Evolutionary conservation across 2,113 vertebrate genomes (phyloP).

Genomic region (Paramisgurnus dabryanus): DNA sequence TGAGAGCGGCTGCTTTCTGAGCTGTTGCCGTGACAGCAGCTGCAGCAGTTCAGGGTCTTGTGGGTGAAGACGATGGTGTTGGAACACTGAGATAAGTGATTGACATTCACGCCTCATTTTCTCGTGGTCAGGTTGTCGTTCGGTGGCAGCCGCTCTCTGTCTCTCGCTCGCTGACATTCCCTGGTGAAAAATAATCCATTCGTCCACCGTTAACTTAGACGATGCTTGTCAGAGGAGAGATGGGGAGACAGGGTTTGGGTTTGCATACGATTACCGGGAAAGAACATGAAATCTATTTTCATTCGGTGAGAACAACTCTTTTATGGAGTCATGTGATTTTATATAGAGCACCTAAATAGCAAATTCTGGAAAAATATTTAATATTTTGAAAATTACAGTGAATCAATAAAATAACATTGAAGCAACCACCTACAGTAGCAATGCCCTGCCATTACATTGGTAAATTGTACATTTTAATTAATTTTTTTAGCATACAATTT

Average conservation of each 20-base stretch:
- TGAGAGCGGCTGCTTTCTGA: constrained; percentile 14
- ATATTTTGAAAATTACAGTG: too few species aligned
- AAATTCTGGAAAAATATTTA: too few species aligned
- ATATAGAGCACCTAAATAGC: too few species aligned
- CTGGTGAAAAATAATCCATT: constrained; percentile 15
- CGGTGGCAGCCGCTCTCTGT: neutral
- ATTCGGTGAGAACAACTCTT: neutral
- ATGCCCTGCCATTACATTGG: too few species aligned
- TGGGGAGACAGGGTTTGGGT: neutral
- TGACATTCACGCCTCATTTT: constrained; percentile 49
- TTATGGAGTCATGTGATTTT: neutral
- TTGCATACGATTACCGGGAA: neutral
- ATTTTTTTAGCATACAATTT: too few species aligned
- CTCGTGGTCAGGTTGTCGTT: constrained; percentile 2
- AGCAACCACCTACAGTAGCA: too few species aligned
- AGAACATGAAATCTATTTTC: neutral
- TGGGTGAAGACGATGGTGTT: constrained; percentile 16
- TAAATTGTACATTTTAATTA: too few species aligned
- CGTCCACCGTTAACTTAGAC: neutral
- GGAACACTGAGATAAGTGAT: constrained; percentile 46
- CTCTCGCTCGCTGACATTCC: neutral
- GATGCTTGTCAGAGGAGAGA: constrained; percentile 3
- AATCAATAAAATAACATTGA: too few species aligned
- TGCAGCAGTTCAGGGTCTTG: constrained; percentile 27
- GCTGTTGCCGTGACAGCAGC: neutral